These are phyloP conservation scores for Myodes glareolus DNA, from an alignment of 2,113 vertebrate species.

Conservation along the genomic window DNA sequence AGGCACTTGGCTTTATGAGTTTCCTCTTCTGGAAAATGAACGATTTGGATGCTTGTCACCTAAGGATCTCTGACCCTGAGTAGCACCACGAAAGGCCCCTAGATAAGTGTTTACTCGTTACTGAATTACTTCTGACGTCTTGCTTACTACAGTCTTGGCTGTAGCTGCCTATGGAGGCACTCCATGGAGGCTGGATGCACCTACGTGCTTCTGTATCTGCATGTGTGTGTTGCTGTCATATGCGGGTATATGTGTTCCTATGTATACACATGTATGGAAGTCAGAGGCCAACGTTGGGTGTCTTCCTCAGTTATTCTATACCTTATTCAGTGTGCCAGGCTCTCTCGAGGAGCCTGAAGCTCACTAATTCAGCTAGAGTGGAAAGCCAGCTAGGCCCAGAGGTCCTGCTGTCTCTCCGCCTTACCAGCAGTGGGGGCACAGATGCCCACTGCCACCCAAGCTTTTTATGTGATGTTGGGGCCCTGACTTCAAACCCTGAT, in stretches of 20 bases:
- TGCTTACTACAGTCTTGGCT: neutral
- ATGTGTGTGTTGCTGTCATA: neutral
- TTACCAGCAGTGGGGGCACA: neutral
- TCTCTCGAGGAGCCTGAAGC: neutral
- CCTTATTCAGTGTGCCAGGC: neutral
- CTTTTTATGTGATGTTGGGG: neutral
- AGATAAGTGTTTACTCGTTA: neutral
- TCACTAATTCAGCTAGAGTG: neutral
- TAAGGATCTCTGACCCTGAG: neutral
- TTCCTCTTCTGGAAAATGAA: conserved; percentile 20
- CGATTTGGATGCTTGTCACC: neutral
- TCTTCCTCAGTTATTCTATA: neutral
- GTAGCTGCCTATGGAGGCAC: neutral
- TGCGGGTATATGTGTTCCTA: no score
- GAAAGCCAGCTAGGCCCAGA: neutral
- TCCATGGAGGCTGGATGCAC: neutral
- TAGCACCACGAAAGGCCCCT: neutral
- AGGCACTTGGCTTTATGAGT: neutral
- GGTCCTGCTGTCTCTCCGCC: neutral
- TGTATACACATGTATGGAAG: neutral
- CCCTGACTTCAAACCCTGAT: neutral
- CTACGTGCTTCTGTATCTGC: neutral
- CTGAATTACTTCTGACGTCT: neutral
- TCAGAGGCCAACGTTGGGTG: neutral
- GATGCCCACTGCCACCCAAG: neutral